Evolutionary conservation across 2,888 invertebrate genomes (phyloP), one percentile per base, ranked within the genome.

Genomic region (Heliconius charithonia): DNA sequence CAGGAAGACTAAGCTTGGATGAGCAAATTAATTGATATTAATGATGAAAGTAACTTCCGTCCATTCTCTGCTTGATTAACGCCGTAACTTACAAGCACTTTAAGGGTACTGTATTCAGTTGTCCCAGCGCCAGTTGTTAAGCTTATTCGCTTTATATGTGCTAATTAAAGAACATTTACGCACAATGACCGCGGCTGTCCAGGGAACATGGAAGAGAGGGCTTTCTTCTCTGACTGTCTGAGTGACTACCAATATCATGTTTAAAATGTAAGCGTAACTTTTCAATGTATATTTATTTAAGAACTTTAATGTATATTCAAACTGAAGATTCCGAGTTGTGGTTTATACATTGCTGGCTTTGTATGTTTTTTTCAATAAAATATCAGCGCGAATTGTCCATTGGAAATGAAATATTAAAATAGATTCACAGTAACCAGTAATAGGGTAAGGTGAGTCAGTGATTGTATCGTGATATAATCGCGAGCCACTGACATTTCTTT

Each of bases 401-500:
- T 63, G 74, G 62, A 74, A n/a, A 6, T 27, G 3, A 13, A 16
- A 32, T 19, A 19, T 27, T 4, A 45, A 27, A 27, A 13, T 4
- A 80, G 51, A 73, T 82, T 81, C 81, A 83, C 82, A 83, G 81
- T 83, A 83, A 83, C 84, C 82, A 85, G 86, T 85, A 86, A 85
- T 74, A 73, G 75, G 86, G 85, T 85, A 84, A 89, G 84, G 88
- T 89, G 89, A 89, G 90, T 90, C 91, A 90, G 89, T 90, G 93
- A 93, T 93, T 89, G 90, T 89, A 88, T 88, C 87, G 89, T 89
- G 93, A 93, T 94, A 93, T 93, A 93, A 93, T 93, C 93, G 90
- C 92, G 92, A 93, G 92, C 92, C 85, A 81, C 90, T 90, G 93
- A 92, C 91, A 91, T 92, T 93, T 93, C 92, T 93, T 93, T 93